Percentiles rank a stretch among this genome's conserved stretches.
Evolutionary conservation across 2,888 invertebrate genomes (phyloP).

Genomic region (Brachyptera risi): DNA sequence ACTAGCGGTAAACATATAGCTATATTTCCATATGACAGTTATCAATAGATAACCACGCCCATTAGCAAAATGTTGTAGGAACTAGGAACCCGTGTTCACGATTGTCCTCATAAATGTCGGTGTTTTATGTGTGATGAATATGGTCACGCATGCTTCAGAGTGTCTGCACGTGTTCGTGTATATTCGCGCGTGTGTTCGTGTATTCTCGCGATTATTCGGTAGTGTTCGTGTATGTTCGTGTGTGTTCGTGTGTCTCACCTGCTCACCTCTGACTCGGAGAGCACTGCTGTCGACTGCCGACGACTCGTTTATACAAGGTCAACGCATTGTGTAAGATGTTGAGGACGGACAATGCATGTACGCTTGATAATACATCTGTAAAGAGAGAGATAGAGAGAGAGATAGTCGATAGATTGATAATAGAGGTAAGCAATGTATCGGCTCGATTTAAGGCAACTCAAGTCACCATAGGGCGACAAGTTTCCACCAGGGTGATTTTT

Average conservation of each 20-base stretch:
- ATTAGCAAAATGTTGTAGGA: no score
- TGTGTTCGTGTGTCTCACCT: conserved; percentile 31
- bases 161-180: neutral
- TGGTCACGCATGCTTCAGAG: neutral
- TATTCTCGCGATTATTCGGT: conserved; percentile 11
- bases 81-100: no score
- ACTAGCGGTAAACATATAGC: no score
- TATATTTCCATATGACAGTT: no score
- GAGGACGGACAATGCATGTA: conserved; percentile 50
- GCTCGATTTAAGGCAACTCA: no score
- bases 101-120: neutral
- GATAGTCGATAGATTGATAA: no score
- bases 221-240: conserved; percentile 7
- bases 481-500: no score
- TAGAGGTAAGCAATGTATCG: no score
- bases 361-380: conserved; percentile 42
- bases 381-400: neutral
- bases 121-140: no score
- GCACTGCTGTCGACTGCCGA: conserved; percentile 55
- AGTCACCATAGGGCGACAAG: no score
- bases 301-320: conserved; percentile 57
- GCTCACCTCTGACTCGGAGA: conserved; percentile 54
- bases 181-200: conserved; percentile 5
- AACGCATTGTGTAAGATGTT: conserved; percentile 56
- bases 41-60: no score